Evolutionary conservation across 64 coral and sea anemone species (phyloP).

Genomic region (Pocillopora verrucosa): DNA sequence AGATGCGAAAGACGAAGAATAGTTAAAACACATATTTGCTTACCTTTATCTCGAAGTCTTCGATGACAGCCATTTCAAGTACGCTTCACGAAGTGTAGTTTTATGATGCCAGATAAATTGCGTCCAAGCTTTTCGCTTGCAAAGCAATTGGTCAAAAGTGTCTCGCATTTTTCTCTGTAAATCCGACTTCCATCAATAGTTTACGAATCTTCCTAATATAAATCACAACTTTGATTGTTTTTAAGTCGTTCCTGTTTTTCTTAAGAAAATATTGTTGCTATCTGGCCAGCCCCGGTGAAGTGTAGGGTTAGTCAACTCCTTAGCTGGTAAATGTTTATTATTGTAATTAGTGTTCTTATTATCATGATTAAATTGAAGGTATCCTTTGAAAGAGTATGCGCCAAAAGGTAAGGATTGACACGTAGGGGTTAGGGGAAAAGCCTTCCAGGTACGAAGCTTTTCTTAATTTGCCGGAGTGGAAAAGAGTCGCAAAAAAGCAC

Average conservation of each 20-base stretch:
- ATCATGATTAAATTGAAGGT: constrained; percentile 4
- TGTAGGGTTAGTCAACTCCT: neutral
- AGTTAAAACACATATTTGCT: neutral
- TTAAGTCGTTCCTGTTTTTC: no score
- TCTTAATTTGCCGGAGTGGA: no score
- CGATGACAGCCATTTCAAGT: neutral
- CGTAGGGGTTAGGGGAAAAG: constrained; percentile 43
- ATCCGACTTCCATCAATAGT: neutral
- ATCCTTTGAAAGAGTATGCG: neutral
- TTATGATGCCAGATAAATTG: neutral
- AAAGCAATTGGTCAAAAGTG: neutral
- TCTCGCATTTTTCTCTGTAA: neutral
- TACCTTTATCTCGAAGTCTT: neutral
- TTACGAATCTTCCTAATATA: neutral
- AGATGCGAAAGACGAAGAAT: neutral
- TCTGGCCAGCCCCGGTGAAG: neutral
- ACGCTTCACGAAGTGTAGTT: neutral
- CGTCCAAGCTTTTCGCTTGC: neutral
- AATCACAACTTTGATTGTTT: neutral
- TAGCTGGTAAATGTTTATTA: neutral
- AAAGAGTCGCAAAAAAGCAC: no score
- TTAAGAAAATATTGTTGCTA: neutral
- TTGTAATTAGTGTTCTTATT: neutral
- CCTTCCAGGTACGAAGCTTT: no score
- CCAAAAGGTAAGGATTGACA: constrained; percentile 16